phyloP scores from a whole-genome alignment of 2,113 vertebrate genomes.

The Chionis minor region DNA sequence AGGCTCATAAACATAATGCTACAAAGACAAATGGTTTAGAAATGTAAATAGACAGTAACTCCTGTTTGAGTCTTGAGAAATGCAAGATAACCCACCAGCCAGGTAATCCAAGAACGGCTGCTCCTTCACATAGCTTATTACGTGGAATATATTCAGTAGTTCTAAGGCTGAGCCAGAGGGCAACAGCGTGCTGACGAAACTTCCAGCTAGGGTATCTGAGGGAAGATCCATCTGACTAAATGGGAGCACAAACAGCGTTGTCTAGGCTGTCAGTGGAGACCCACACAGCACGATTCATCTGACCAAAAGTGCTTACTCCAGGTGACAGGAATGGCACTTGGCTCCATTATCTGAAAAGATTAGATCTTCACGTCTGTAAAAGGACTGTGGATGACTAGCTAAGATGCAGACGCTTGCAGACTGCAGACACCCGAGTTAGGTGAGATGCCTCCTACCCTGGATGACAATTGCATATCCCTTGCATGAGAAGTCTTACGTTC shows the following conservation, averaged over 20 bases:
- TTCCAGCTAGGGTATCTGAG: background rate
- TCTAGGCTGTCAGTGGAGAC: background rate
- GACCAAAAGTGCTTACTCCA: background rate
- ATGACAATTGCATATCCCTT: background rate
- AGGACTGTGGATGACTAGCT: rapidly evolving
- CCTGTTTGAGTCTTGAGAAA: background rate
- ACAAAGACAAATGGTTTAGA: constrained; percentile 22
- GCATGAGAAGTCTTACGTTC: background rate
- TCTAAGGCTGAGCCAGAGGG: background rate
- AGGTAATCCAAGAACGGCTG: background rate
- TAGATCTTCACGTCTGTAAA: background rate
- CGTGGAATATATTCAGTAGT: background rate
- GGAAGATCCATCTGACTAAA: background rate
- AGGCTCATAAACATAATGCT: background rate
- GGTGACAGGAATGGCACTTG: background rate
- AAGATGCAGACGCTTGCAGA: background rate
- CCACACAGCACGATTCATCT: background rate
- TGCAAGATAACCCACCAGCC: background rate
- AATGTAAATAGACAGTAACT: constrained; percentile 10
- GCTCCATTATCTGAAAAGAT: background rate
- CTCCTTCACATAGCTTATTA: background rate
- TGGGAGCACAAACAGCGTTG: background rate
- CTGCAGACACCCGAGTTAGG: background rate
- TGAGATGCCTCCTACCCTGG: background rate
- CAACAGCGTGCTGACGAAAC: background rate